Base-by-base conservation (phyloP, 2,797 vertebrate species). In the Lepidocolaptes lacrymiger region DNA sequence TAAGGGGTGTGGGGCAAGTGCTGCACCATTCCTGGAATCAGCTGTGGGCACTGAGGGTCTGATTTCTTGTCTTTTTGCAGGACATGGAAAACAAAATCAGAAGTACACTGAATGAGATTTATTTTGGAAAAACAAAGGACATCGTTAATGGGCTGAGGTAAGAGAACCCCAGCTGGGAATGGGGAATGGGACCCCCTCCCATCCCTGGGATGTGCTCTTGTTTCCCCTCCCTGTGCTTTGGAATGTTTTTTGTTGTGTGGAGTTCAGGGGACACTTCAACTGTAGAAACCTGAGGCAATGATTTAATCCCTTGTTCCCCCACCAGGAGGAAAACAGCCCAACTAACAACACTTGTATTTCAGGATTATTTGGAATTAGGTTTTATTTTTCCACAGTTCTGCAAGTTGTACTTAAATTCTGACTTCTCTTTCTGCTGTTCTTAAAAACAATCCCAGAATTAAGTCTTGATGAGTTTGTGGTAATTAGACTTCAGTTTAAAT, bases 41-140 rank as follows among this genome's bases (percentile, higher is more conserved):
- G 19, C 28, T 54, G 30, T 7, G 12, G 49, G 23, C 15, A 51
- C 49, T 51, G 19, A 54, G 20, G 7, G 8, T 1, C 59, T 78
- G 51, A 43, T 94, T 27, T 32, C 52, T 63, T 22, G 2, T 61
- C 94, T 92, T 26, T 77, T 43, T 39, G 5, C 64, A 99, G 99
- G 99, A 99, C 89, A 99, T 99, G 99, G 99, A 99, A 98, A 99
- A 99, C 97, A 99, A 99, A 98, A 99, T 99, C 98, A 98, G 99
- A 97, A 99, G 99, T 98, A 99, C 99, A 43, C 98, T 99, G 98
- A 99, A 99, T 43, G 99, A 99, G 98, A 99, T 99, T 97, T 99
- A 99, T 98, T 99, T 99, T 97, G 99, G 99, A 85, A 99, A 99
- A 97, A 99, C 99, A 91, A 99, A 99, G 99, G 99, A 99, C 97